Evolutionary conservation across 1,140 invertebrate species (phyloP).

Genomic region (Procambarus virginalis): DNA sequence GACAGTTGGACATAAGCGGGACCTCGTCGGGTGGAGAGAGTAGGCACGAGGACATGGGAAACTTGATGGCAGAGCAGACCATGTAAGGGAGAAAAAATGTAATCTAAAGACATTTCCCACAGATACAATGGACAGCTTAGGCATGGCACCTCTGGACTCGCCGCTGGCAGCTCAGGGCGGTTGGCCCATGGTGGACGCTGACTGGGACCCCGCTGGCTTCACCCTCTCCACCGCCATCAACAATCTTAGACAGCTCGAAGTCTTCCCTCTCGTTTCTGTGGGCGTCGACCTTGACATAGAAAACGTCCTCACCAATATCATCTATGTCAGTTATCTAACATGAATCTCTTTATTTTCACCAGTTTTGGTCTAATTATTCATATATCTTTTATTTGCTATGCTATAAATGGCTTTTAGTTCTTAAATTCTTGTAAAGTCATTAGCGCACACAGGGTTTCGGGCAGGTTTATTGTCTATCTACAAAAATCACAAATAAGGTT

Average conservation of each 20-base stretch:
- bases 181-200: conserved; percentile 75
- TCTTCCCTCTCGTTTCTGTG: conserved; percentile 76
- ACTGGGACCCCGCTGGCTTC: conserved; percentile 71
- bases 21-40: too few species aligned
- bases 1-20: too few species aligned
- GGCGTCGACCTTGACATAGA: conserved; percentile 76
- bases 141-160: not conserved
- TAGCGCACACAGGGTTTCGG: too few species aligned
- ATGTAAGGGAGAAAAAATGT: too few species aligned
- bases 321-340: not conserved
- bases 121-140: conserved; percentile 25
- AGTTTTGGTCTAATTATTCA: too few species aligned
- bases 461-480: too few species aligned
- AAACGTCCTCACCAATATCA: conserved; percentile 6
- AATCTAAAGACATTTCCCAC: not conserved
- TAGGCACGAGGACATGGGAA: too few species aligned
- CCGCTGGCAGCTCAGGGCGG: conserved; percentile 73
- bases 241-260: conserved; percentile 76
- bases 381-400: too few species aligned
- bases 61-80: too few species aligned
- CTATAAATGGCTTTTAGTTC: too few species aligned
- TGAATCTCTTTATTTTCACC: too few species aligned
- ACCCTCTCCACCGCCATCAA: conserved; percentile 75
- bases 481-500: not conserved
- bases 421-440: too few species aligned